Evolutionary conservation across 2,888 invertebrate genomes (phyloP), one percentile per base, ranked within the genome.

Genomic region (Himalopsyche japonica): DNA sequence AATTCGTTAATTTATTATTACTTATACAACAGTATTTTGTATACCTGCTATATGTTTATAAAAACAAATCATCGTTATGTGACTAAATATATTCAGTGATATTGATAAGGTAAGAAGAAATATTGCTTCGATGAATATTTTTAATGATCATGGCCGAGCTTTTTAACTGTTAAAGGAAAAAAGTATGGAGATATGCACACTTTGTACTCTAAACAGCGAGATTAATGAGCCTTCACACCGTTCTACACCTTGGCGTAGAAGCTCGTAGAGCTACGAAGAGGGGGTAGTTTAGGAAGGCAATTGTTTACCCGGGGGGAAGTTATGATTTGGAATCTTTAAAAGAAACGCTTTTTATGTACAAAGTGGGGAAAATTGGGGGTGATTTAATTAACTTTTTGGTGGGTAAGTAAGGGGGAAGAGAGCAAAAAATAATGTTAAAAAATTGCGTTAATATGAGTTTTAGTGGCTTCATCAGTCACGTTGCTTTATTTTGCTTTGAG

Each of bases 241-340:
- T 82, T 82, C 76, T 48, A 82, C 82, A 82, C 82, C 82, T 82
- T 43, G 76, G 47, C 48, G 76, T 57, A 57, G 57, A 57, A 7
- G 57, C 57, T 57, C 57, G 57, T 57, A 57, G 57, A 57, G 57
- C 57, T 57, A 20, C 57, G n/a, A 24, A 57, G 24, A 24, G 57
- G 24, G 57, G 24, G 57, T 20, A 57, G n/a, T 57, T 57, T 24
- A 10, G 57, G 57, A 57, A 57, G 57, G 57, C 57, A 57, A 57
- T 57, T 57, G 57, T 57, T 57, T 57, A 57, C 47, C 43, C 43
- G 30, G 76, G 82, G 82, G 76, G 82, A 82, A 37, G 76, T 82
- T 82, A 82, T 82, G 82, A 82, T 82, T 82, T 76, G 76, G 76
- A 82, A 82, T 82, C 82, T 82, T 82, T 82, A 82, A 82, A 82